phyloP scores from a whole-genome alignment of 2,797 vertebrate genomes.

The Sebastes cheni region DNA sequence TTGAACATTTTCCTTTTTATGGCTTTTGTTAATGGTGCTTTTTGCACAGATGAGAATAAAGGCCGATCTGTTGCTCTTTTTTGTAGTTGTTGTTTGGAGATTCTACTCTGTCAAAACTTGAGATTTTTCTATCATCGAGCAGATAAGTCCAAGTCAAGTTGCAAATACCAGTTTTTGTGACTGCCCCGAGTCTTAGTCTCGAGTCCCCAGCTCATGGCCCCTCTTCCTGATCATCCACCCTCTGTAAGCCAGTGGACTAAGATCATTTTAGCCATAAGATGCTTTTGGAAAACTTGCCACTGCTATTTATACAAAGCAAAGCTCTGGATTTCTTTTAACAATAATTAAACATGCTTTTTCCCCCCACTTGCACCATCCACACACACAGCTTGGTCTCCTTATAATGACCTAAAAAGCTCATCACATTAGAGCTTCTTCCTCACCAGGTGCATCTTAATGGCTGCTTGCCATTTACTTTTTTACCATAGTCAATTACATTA shows the following conservation, averaged over 20 bases:
- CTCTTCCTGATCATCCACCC: background rate
- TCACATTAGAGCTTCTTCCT: constrained; percentile 24
- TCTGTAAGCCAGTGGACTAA: background rate
- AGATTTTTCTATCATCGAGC: background rate
- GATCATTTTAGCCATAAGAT: background rate
- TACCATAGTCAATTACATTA: constrained; percentile 36
- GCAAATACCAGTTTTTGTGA: background rate
- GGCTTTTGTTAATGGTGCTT: background rate
- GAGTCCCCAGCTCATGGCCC: background rate
- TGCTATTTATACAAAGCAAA: background rate
- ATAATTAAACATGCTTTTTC: background rate
- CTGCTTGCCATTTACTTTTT: constrained; percentile 29
- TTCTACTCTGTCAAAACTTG: too few relatives aligned
- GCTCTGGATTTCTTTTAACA: background rate
- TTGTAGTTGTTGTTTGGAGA: background rate
- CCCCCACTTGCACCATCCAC: background rate
- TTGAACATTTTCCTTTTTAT: background rate
- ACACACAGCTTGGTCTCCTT: constrained; percentile 11
- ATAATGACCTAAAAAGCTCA: constrained; percentile 28
- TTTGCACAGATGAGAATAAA: background rate
- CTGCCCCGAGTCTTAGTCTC: background rate
- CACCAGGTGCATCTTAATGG: constrained; percentile 35
- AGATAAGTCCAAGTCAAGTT: background rate
- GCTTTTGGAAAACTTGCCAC: background rate
- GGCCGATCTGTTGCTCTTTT: background rate